Base-by-base conservation (phyloP, 2,113 vertebrate genomes). In the Gorsachius goisagi region DNA sequence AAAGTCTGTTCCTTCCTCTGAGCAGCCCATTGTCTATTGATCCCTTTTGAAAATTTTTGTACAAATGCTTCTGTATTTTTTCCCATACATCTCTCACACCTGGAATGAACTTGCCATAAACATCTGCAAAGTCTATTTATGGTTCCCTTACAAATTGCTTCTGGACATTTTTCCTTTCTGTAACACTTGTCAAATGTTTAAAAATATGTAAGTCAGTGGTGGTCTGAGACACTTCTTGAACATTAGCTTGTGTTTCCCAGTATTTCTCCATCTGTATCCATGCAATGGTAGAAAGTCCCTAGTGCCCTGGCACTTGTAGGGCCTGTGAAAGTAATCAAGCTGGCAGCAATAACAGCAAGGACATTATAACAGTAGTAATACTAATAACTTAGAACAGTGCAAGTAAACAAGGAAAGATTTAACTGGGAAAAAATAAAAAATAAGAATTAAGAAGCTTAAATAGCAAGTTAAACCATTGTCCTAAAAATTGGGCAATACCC, bases 11-110 rank as follows among this genome's bases (percentile, higher is more conserved):
- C 35, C 10, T 77, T 88, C 20, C 15, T 75, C 20, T 68, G 49
- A 56, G 35, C 12, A 80, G 45, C 3, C 2, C 0, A 0, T 21
- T 53, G 8, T 27, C 30, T 86, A 3, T 1, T 69, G 30, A 75
- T 62, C 1, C 4, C 6, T 52, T 79, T 44, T 47, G 13, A 75
- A 87, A 37, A 5, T 15, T 44, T 72, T 68, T 66, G 15, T 67
- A 53, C 15, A 62, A 88, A 45, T 63, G 9, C 13, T n/a, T 81
- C 17, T 12, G 1, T 81, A 62, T 71, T 66, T 95, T 75, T 11
- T 88, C 22, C 11, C 12, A 63, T 67, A 7, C 22, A 30, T 23
- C 13, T 79, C 17, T 88, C 16, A 79, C 23, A 72, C 3, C 23
- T 83, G n/a, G 35, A 85, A 49, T 1, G 1, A 91, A 14, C 49